Evolutionary conservation across 2,797 vertebrate genomes (phyloP).

Genomic region (Nannoperca australis): DNA sequence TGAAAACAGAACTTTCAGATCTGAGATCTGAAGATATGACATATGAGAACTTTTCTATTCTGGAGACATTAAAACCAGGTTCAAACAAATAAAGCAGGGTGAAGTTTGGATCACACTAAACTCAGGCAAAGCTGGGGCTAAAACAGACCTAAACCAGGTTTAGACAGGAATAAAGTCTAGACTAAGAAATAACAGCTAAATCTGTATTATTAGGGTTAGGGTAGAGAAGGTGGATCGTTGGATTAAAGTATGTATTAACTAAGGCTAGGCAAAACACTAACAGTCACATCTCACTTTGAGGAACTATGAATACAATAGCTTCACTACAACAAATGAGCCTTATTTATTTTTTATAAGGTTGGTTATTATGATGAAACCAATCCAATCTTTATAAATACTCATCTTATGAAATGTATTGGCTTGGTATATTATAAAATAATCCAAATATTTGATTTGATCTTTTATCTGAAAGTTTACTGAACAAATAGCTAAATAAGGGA

Average conservation of each 20-base stretch:
- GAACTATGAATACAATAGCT: neutral
- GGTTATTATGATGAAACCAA: neutral
- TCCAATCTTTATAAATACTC: slow-evolving; percentile 80
- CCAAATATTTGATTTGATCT: neutral
- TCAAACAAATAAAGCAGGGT: neutral
- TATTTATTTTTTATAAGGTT: neutral
- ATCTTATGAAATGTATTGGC: neutral
- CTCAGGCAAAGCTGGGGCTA: neutral
- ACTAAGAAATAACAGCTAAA: neutral
- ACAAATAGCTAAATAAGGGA: neutral
- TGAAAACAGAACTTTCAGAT: neutral
- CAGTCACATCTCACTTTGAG: neutral
- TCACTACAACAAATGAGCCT: neutral
- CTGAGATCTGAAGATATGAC: too few species aligned
- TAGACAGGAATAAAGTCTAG: neutral
- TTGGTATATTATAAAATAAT: neutral
- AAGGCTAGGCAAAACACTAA: neutral
- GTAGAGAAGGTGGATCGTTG: neutral
- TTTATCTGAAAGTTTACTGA: neutral
- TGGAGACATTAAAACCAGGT: neutral
- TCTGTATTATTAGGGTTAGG: neutral
- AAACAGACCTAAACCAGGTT: neutral
- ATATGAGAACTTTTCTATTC: too few species aligned
- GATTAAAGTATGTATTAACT: neutral
- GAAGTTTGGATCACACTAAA: neutral